Conservation (phyloP, 2,797 vertebrate genomes). For the Hemibagrus guttatus region DNA sequence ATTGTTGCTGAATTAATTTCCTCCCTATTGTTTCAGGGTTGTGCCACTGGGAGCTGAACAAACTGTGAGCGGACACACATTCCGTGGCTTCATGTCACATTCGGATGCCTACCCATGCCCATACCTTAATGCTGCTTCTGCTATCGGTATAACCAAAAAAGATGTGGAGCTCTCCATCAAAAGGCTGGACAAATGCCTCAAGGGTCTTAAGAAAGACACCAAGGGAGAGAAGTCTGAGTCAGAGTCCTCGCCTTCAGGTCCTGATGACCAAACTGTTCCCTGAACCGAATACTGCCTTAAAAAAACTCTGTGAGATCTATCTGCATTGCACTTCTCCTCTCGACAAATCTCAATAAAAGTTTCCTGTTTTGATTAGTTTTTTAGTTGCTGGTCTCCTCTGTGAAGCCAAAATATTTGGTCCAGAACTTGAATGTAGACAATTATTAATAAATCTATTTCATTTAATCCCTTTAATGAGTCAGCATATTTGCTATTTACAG, state of each 20-base stretch:
- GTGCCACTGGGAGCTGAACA: constrained; percentile 85
- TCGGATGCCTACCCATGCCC: constrained; percentile 84
- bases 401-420: neutral
- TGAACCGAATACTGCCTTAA: constrained; percentile 33
- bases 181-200: constrained; percentile 92
- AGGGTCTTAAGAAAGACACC: constrained; percentile 76
- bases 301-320: neutral
- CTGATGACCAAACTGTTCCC: constrained; percentile 44
- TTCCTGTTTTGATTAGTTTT: neutral
- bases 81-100: constrained; percentile 95
- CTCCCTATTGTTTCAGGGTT: constrained; percentile 74
- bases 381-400: neutral
- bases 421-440: neutral
- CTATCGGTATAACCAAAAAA: constrained; percentile 87
- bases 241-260: neutral
- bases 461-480: neutral
- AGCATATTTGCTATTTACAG: neutral
- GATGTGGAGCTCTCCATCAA: constrained; percentile 89
- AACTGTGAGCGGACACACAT: constrained; percentile 85
- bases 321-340: neutral
- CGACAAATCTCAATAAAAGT: neutral
- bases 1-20: neutral
- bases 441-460: constrained; percentile 2
- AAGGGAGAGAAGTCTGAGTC: constrained; percentile 32
- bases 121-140: constrained; percentile 94